Evolutionary conservation across 1,140 invertebrate genomes (phyloP).

Genomic region (Chironomus striatipennis): DNA sequence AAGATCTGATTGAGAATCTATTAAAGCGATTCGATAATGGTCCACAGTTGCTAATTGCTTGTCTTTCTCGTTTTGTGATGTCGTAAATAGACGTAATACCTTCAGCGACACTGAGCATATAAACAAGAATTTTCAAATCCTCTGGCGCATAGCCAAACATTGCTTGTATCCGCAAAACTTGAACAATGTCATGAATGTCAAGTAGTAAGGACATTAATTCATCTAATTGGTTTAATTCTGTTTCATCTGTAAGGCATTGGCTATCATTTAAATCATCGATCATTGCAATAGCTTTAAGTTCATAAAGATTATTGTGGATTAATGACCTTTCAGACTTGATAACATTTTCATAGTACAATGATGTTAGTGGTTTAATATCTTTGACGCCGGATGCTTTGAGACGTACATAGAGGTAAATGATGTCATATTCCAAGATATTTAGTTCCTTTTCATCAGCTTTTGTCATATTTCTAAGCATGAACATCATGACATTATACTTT

Average conservation of each 20-base stretch:
- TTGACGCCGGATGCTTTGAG: slow-evolving; percentile 21
- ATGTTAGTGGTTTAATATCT: slow-evolving; percentile 33
- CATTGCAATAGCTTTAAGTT: slow-evolving; percentile 37
- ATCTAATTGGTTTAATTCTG: slow-evolving; percentile 31
- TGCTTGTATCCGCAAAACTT: slow-evolving; percentile 42
- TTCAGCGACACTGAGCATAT: slow-evolving; percentile 44
- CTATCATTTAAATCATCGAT: slow-evolving; percentile 36
- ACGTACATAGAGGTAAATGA: slow-evolving; percentile 34
- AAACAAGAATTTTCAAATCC: slow-evolving; percentile 43
- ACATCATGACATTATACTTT: slow-evolving; percentile 33
- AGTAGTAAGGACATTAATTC: slow-evolving; percentile 35
- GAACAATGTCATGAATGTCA: slow-evolving; percentile 39
- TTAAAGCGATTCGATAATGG: not conserved
- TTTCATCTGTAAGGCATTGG: slow-evolving; percentile 29
- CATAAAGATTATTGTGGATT: slow-evolving; percentile 36
- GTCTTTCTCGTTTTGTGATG: slow-evolving; percentile 35
- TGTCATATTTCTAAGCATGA: slow-evolving; percentile 33
- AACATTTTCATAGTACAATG: slow-evolving; percentile 38
- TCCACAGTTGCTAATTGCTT: slow-evolving; percentile 34
- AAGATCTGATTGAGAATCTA: slow-evolving; percentile 36
- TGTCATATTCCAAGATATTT: slow-evolving; percentile 39
- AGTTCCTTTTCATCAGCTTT: slow-evolving; percentile 38
- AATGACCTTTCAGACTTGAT: slow-evolving; percentile 34
- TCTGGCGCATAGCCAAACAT: slow-evolving; percentile 41
- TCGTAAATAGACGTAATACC: slow-evolving; percentile 37